phyloP scores from a whole-genome alignment of 2,113 vertebrate species.

The Chloropsis hardwickii region DNA sequence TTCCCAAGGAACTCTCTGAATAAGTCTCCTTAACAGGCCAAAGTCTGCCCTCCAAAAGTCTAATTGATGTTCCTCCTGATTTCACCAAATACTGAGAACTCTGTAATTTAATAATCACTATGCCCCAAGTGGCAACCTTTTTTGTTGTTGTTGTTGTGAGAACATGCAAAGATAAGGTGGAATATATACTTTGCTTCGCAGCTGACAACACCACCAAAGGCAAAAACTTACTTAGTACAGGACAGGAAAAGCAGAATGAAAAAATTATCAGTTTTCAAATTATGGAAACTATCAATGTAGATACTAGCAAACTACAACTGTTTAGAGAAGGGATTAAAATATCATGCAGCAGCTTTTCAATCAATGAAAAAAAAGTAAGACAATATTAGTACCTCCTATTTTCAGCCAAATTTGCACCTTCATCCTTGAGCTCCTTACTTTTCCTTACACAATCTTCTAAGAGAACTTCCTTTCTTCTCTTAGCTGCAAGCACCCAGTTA shows the following conservation, averaged over 20 bases:
- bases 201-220: neutral
- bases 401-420: slow-evolving; percentile 84
- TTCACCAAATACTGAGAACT: neutral
- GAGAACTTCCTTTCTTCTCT: slow-evolving; percentile 81
- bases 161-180: neutral
- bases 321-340: neutral
- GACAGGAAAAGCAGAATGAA: neutral
- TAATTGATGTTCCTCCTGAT: neutral
- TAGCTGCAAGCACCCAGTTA: slow-evolving; percentile 81
- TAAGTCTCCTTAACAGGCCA: neutral
- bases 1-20: neutral
- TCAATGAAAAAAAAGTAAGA: neutral
- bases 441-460: slow-evolving; percentile 80
- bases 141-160: neutral
- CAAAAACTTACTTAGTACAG: neutral
- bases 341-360: neutral
- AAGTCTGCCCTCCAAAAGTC: neutral
- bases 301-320: neutral
- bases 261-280: neutral
- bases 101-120: neutral
- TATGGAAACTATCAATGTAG: rapidly evolving
- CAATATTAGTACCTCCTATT: slow-evolving; percentile 79
- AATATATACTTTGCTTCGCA: neutral
- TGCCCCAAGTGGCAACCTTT: neutral
- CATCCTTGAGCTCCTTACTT: slow-evolving; percentile 86